Percentiles rank a stretch among this genome's conserved stretches.
Conservation (phyloP, 2,113 vertebrate genomes). For the Coracopsis vasa region DNA sequence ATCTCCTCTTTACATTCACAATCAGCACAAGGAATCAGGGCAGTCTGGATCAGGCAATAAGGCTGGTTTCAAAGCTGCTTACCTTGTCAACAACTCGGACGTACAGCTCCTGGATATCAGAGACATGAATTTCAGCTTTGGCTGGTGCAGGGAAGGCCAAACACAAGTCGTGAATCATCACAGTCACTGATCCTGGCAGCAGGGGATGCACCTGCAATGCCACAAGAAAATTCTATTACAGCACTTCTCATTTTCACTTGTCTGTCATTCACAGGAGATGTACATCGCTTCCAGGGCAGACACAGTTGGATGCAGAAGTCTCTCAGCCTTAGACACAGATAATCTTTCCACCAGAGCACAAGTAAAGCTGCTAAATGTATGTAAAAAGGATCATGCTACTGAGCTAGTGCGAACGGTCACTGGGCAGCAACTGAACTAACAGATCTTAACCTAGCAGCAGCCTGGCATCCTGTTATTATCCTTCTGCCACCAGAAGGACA, state of each 20-base stretch:
- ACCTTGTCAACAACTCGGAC: slow-evolving; percentile 96
- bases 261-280: background rate
- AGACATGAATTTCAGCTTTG: slow-evolving; percentile 80
- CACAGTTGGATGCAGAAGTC: background rate
- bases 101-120: slow-evolving; percentile 89
- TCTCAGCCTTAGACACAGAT: background rate
- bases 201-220: slow-evolving; percentile 83
- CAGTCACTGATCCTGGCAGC: slow-evolving; percentile 76
- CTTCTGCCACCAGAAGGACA: background rate
- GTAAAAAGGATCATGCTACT: background rate
- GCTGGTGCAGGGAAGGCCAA: slow-evolving; percentile 86
- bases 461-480: background rate
- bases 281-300: background rate
- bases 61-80: slow-evolving; percentile 35
- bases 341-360: background rate
- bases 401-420: background rate
- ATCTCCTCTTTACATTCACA: background rate
- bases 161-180: slow-evolving; percentile 94
- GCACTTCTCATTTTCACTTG: background rate
- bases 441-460: background rate
- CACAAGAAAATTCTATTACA: background rate
- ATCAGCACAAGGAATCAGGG: background rate
- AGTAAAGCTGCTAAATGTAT: background rate
- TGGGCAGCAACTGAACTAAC: background rate
- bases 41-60: background rate